Conservation (phyloP, 2,113 vertebrate genomes). For the Etheostoma cragini region DNA sequence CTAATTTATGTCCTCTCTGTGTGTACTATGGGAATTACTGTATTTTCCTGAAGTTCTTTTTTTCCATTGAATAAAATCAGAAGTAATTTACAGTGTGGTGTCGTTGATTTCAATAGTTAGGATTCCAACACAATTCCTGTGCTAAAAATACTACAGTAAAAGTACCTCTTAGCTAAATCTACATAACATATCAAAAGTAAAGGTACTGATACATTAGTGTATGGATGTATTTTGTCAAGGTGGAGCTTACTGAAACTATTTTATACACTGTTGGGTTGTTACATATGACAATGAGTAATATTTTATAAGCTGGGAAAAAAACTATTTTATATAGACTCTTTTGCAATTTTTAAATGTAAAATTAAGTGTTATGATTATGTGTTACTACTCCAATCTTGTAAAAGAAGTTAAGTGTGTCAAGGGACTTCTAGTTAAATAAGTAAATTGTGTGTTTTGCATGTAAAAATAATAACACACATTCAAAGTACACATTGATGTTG, state of each 20-base stretch:
- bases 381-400: neutral
- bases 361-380: neutral
- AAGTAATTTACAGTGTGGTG: slow-evolving; percentile 75
- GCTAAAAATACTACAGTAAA: neutral
- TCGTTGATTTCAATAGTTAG: neutral
- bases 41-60: slow-evolving; percentile 81
- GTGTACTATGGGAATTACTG: slow-evolving; percentile 81
- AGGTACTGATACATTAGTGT: neutral
- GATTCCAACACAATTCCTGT: too few species aligned
- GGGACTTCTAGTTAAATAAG: neutral
- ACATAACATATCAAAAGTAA: neutral
- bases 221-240: neutral
- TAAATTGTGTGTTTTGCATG: neutral
- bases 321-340: neutral
- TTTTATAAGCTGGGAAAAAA: neutral
- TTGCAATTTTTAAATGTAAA: neutral
- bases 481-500: neutral
- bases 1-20: slow-evolving; percentile 81
- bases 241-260: neutral
- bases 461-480: neutral
- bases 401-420: neutral
- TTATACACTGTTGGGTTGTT: neutral
- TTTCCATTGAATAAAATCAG: slow-evolving; percentile 81
- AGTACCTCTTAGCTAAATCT: neutral
- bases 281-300: neutral